phyloP scores from a whole-genome alignment of 1,140 invertebrate genomes.

The Camponotus floridanus region DNA sequence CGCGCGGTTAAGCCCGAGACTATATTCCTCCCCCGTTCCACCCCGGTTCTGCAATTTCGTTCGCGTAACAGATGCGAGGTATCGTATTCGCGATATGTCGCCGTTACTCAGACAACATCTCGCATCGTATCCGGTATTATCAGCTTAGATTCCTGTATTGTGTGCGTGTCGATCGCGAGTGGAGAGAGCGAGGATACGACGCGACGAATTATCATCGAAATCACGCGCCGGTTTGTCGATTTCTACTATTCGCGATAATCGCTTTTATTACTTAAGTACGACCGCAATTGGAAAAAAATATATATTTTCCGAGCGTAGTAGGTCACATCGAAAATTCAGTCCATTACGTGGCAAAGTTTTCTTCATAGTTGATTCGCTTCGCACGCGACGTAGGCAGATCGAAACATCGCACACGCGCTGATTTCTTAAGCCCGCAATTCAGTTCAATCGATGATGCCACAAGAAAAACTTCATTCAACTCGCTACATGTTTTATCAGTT shows the following conservation, averaged over 20 bases:
- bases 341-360: constrained; percentile 50
- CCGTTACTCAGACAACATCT: constrained; percentile 1
- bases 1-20: constrained; percentile 57
- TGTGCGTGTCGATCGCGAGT: background rate
- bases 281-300: constrained; percentile 19
- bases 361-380: constrained; percentile 38
- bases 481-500: background rate
- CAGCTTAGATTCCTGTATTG: constrained; percentile 26
- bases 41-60: constrained; percentile 52
- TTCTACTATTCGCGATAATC: constrained; percentile 3
- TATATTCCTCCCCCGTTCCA: constrained; percentile 28
- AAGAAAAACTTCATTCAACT: background rate
- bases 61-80: constrained; percentile 54
- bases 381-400: constrained; percentile 46
- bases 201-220: background rate
- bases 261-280: constrained; percentile 8
- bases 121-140: constrained; percentile 36
- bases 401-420: constrained; percentile 13
- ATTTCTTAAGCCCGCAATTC: constrained; percentile 22
- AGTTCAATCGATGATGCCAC: background rate
- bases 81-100: constrained; percentile 56
- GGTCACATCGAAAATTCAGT: constrained; percentile 41
- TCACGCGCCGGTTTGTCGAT: background rate
- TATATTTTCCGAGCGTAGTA: constrained; percentile 31
- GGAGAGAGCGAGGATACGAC: background rate